Conservation (phyloP, 1,140 invertebrate genomes). For the Hycleus phaleratus region DNA sequence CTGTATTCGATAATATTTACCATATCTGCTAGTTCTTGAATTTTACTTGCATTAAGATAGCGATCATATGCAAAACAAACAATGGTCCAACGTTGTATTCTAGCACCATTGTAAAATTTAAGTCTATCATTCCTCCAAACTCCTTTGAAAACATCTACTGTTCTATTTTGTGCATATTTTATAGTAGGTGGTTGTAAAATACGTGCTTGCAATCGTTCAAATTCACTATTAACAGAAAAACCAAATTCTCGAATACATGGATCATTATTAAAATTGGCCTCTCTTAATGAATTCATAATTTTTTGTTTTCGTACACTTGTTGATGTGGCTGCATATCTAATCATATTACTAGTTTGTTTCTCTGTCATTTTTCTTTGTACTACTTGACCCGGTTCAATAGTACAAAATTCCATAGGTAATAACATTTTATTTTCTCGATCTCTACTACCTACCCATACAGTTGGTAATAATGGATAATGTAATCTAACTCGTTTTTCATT, state of each 20-base stretch:
- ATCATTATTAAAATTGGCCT: conserved; percentile 44
- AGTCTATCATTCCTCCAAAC: conserved; percentile 39
- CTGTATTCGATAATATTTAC: conserved; percentile 14
- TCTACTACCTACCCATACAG: conserved; percentile 51
- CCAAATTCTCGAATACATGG: conserved; percentile 51
- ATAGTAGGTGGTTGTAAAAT: conserved; percentile 49
- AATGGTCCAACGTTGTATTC: conserved; percentile 42
- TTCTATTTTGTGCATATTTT: conserved; percentile 36
- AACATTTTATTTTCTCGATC: conserved; percentile 43
- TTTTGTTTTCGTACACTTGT: conserved; percentile 52
- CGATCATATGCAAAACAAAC: conserved; percentile 18
- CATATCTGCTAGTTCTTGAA: conserved; percentile 19
- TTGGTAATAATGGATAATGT: conserved; percentile 49
- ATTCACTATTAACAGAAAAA: conserved; percentile 45
- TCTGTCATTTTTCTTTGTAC: conserved; percentile 46
- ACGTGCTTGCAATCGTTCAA: conserved; percentile 50
- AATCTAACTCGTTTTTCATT: conserved; percentile 43
- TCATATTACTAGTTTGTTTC: conserved; percentile 56
- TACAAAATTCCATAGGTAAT: conserved; percentile 55
- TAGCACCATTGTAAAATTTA: conserved; percentile 34
- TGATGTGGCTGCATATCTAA: conserved; percentile 53
- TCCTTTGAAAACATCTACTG: conserved; percentile 35
- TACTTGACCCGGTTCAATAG: conserved; percentile 52
- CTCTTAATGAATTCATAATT: conserved; percentile 51
- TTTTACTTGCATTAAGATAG: neutral